Evolutionary conservation across 2,888 invertebrate species (phyloP).

Genomic region (Chaitophorus viminalis): DNA sequence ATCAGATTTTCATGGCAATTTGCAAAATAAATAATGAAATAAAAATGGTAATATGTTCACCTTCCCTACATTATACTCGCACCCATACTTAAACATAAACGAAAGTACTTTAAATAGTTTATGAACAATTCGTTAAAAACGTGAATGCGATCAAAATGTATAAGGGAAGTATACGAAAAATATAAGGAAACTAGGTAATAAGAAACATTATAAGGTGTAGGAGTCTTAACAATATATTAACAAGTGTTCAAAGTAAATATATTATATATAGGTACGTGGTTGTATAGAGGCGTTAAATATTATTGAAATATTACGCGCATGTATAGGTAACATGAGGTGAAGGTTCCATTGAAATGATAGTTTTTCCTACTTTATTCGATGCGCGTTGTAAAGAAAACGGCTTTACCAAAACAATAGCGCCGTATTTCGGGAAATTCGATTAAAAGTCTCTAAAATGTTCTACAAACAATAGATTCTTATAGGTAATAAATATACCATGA

Average conservation of each 20-base stretch:
- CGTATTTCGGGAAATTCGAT: neutral
- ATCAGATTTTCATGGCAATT: neutral
- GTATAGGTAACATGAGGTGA: neutral
- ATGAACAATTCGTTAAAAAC: constrained; percentile 22
- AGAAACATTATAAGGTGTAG: neutral
- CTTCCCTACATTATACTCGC: neutral
- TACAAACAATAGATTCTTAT: neutral
- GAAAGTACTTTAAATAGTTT: neutral
- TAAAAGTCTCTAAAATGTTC: neutral
- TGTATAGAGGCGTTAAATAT: neutral
- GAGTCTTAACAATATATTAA: neutral
- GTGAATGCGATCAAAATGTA: neutral
- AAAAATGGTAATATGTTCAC: neutral
- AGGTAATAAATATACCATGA: neutral
- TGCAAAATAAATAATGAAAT: neutral
- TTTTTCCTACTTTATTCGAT: neutral
- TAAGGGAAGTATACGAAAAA: neutral
- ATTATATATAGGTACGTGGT: neutral
- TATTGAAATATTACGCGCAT: neutral
- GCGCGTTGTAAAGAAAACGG: neutral
- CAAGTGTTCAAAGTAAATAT: neutral
- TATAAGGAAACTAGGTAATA: neutral
- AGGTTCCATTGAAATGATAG: neutral
- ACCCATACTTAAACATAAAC: neutral
- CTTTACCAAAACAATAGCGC: neutral